These are phyloP conservation scores for Morbakka virulenta DNA, from an alignment of 30 jellyfish, hydroid and myxozoan species.

Conservation along the genomic window DNA sequence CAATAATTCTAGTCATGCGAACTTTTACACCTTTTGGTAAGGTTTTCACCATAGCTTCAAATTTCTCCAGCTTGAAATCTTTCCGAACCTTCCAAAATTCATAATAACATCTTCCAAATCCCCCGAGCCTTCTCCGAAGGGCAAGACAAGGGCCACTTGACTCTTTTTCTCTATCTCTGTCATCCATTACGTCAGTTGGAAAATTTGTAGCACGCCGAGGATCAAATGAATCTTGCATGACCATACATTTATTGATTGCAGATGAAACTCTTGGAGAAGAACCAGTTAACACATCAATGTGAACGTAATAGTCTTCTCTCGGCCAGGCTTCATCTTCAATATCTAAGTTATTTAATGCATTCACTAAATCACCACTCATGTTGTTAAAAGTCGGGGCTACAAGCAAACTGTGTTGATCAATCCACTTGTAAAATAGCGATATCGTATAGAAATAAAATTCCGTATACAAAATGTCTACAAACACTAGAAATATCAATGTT, in stretches of 20 bases:
- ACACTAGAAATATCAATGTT: no score
- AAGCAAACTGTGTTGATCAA: no score
- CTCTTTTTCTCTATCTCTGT: slow-evolving; percentile 5
- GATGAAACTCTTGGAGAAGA: not conserved
- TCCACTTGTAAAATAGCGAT: no score
- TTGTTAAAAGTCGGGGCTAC: no score
- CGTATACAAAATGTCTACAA: no score
- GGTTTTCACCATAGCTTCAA: slow-evolving; percentile 9
- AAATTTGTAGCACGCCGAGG: slow-evolving; percentile 40
- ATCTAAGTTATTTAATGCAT: no score
- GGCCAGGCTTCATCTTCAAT: not conserved
- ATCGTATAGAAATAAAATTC: no score
- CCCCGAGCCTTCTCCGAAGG: slow-evolving; percentile 1
- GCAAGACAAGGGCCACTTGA: not conserved
- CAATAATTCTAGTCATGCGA: slow-evolving; percentile 7
- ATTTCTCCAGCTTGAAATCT: not conserved
- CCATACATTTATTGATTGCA: slow-evolving; percentile 12
- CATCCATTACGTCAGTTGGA: slow-evolving; percentile 44
- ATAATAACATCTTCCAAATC: not conserved
- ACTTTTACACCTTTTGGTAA: not conserved
- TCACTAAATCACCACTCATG: no score
- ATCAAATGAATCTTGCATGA: slow-evolving; percentile 22
- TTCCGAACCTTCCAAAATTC: slow-evolving; percentile 38
- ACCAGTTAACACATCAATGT: slow-evolving; percentile 7
- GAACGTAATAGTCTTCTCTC: slow-evolving; percentile 20